Evolutionary conservation across 2,888 invertebrate genomes (phyloP).

Genomic region (Blomia tropicalis): DNA sequence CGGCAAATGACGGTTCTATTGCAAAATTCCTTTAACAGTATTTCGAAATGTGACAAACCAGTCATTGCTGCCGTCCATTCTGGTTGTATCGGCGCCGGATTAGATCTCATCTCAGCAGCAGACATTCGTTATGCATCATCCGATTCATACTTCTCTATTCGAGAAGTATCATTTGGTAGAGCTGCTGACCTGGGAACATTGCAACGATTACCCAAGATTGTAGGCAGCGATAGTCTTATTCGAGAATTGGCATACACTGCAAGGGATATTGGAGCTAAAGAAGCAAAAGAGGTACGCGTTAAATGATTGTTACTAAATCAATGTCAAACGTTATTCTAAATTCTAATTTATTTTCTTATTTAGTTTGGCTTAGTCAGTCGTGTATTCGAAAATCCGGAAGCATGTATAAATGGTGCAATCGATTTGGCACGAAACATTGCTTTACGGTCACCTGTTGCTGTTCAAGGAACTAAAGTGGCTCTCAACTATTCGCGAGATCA

Average conservation of each 20-base stretch:
- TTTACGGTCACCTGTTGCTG: conserved; percentile 76
- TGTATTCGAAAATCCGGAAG: conserved; percentile 51
- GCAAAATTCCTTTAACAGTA: conserved; percentile 58
- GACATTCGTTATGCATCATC: conserved; percentile 79
- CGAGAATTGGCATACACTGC: conserved; percentile 77
- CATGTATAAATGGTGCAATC: conserved; percentile 55
- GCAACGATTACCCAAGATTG: conserved; percentile 74
- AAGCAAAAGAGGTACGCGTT: conserved; percentile 48
- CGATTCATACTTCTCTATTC: conserved; percentile 81
- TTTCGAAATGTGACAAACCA: conserved; percentile 79
- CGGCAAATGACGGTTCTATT: conserved; percentile 47
- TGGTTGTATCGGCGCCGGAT: conserved; percentile 76
- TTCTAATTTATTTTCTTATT: neutral
- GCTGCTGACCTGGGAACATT: conserved; percentile 90
- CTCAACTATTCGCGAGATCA: conserved; percentile 75
- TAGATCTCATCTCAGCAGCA: conserved; percentile 69
- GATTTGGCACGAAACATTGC: conserved; percentile 63
- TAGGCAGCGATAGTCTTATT: conserved; percentile 69
- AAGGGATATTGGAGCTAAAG: conserved; percentile 57
- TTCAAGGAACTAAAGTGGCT: conserved; percentile 71
- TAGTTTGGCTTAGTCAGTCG: conserved; percentile 64
- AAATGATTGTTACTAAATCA: neutral
- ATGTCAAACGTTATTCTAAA: neutral
- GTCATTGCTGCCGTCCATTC: conserved; percentile 72
- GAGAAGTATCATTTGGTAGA: conserved; percentile 58